Conservation (phyloP, 2,797 vertebrate species). For the Holocentrus rufus region DNA sequence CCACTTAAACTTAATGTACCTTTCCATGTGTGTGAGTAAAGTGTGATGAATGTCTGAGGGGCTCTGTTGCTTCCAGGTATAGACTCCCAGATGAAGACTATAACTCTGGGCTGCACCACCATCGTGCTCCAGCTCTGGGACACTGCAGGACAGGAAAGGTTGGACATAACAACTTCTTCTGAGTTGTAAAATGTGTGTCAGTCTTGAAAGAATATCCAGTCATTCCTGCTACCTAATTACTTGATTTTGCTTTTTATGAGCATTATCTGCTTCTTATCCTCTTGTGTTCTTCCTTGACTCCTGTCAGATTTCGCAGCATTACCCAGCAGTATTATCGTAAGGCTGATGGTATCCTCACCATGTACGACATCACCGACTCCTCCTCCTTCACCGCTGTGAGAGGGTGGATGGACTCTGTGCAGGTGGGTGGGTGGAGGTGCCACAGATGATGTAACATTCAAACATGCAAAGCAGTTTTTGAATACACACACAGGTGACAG, state of each 20-base stretch:
- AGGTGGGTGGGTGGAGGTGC: slow-evolving; percentile 76
- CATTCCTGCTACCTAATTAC: neutral
- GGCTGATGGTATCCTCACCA: slow-evolving; percentile 83
- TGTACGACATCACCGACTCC: slow-evolving; percentile 83
- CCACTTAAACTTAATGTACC: neutral
- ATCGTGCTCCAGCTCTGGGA: slow-evolving; percentile 88
- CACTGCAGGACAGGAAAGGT: slow-evolving; percentile 90
- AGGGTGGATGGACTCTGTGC: slow-evolving; percentile 84
- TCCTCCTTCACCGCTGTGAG: slow-evolving; percentile 80
- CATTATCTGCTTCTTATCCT: neutral
- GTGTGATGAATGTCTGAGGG: neutral
- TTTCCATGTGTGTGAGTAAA: neutral
- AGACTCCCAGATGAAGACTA: slow-evolving; percentile 86
- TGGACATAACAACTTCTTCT: neutral
- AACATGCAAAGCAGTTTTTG: slow-evolving; percentile 68
- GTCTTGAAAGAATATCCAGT: neutral
- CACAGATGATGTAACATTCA: slow-evolving; percentile 21
- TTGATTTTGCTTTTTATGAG: neutral
- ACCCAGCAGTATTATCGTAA: slow-evolving; percentile 88
- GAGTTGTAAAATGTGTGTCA: neutral
- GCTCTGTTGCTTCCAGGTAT: slow-evolving; percentile 73
- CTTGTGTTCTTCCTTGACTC: neutral
- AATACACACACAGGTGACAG: slow-evolving; percentile 33
- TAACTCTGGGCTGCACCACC: slow-evolving; percentile 79
- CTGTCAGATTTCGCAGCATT: slow-evolving; percentile 84